Evolutionary conservation across 2,797 vertebrate genomes (phyloP).

Genomic region (Tolypeutes matacus): DNA sequence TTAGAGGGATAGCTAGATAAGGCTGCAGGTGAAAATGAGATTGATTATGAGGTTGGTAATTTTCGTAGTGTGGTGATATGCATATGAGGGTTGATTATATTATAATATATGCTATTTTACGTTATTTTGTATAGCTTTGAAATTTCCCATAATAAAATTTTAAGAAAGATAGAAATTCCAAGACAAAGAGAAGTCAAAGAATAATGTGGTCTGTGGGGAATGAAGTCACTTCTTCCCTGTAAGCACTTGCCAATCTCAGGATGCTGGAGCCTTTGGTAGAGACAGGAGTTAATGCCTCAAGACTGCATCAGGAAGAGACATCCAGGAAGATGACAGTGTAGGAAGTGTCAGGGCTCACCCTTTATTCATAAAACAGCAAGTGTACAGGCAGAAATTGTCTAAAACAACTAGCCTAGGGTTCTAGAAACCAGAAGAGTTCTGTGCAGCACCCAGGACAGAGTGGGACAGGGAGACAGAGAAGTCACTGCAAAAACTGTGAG

Average conservation of each 20-base stretch:
- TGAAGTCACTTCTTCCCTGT: not conserved
- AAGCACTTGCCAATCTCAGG: not conserved
- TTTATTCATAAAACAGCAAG: no score
- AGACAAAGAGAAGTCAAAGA: not conserved
- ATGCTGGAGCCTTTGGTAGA: not conserved
- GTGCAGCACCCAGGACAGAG: no score
- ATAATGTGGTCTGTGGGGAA: not conserved
- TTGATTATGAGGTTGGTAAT: not conserved
- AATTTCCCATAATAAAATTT: not conserved
- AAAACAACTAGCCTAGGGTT: no score
- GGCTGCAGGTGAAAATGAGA: not conserved
- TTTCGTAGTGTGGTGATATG: not conserved
- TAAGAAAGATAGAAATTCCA: not conserved
- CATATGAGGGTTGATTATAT: not conserved
- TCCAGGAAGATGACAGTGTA: not conserved
- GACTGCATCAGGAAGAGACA: not conserved
- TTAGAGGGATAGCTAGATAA: not conserved
- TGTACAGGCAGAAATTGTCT: no score
- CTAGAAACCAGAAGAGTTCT: no score
- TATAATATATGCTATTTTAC: not conserved
- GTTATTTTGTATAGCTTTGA: not conserved
- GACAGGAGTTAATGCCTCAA: not conserved
- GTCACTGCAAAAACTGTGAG: no score
- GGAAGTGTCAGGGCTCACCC: not conserved
- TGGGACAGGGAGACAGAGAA: no score